Base-by-base conservation (phyloP, 2,888 invertebrate genomes). In the Drosophila robusta region DNA sequence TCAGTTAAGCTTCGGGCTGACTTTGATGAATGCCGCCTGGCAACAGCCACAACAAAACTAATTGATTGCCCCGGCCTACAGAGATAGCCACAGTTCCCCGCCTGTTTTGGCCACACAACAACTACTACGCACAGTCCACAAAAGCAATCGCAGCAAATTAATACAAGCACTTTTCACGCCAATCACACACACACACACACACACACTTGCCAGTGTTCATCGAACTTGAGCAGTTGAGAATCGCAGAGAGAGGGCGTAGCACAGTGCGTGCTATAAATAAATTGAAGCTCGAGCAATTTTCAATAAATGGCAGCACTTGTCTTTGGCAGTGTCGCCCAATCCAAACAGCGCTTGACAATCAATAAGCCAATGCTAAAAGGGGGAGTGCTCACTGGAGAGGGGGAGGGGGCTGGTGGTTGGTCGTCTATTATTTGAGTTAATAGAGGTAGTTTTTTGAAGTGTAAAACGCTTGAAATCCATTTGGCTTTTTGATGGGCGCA, bases 1-100 rank as follows among this genome's bases (percentile, higher is more conserved):
- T 58, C 41, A 47, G 62, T 65, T 73, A 74, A 73, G 75, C 54
- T 49, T 24, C 41, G n/a, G 29, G 26, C 69, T 81, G 85, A 80
- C 80, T 80, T 80, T 80, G 80, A 80, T 80, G 85, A 79, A 79
- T 79, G 81, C 78, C 73, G 83, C 83, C 72, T 80, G 78, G 47
- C 64, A 75, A 68, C 62, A 71, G 64, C 67, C 71, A 75, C 52
- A 70, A 62, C 47, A 63, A 61, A 78, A 74, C 81, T 80, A 80
- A 80, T 80, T 80, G 84, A 80, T 80, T 80, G 75, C 65, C 74
- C 52, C 46, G 12, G 26, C 63, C 54, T 50, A 57, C 5, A 12
- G 38, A 36, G 52, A 24, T 18, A n/a, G 12, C 12, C 41, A 1
- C 16, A 34, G 4, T 3, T n/a, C 11, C 18, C 4, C 4, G 0